Percentiles rank a stretch among this genome's conserved stretches.
Conservation (phyloP, 2,113 vertebrate species). For the Anser brachyrhynchus region DNA sequence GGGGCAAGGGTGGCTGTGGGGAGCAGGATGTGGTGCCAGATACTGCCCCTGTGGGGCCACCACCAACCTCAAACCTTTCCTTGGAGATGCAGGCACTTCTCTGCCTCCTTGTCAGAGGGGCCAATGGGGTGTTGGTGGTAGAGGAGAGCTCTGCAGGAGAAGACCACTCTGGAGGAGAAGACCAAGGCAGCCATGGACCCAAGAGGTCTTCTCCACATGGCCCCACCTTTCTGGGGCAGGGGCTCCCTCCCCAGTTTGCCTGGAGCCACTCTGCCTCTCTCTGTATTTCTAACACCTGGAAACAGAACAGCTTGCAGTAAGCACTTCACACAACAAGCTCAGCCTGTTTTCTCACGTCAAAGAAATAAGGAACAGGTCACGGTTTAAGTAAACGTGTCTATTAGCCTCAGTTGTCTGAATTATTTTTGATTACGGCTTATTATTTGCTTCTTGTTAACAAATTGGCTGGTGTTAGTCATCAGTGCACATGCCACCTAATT, state of each 20-base stretch:
- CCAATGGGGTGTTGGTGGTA: neutral
- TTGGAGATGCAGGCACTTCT: neutral
- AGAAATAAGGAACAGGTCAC: neutral
- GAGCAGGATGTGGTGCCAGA: neutral
- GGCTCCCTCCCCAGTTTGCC: neutral
- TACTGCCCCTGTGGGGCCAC: fast-evolving
- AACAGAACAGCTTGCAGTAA: fast-evolving
- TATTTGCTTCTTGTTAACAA: conserved; percentile 10
- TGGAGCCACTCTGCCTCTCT: neutral
- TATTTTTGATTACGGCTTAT: neutral
- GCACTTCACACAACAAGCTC: neutral
- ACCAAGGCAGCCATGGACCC: fast-evolving
- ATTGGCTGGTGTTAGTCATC: neutral
- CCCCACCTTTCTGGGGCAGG: fast-evolving
- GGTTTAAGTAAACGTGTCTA: neutral
- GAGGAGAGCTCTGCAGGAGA: neutral
- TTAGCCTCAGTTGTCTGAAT: neutral
- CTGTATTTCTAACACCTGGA: neutral
- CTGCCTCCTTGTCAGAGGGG: neutral
- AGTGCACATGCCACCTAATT: neutral
- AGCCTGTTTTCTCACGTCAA: neutral
- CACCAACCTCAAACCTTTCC: fast-evolving
- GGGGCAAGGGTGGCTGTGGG: fast-evolving
- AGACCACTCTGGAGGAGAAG: neutral
- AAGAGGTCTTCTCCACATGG: neutral